Evolutionary conservation across 2,888 invertebrate species (phyloP).

Genomic region (Balanococcus diminutus): DNA sequence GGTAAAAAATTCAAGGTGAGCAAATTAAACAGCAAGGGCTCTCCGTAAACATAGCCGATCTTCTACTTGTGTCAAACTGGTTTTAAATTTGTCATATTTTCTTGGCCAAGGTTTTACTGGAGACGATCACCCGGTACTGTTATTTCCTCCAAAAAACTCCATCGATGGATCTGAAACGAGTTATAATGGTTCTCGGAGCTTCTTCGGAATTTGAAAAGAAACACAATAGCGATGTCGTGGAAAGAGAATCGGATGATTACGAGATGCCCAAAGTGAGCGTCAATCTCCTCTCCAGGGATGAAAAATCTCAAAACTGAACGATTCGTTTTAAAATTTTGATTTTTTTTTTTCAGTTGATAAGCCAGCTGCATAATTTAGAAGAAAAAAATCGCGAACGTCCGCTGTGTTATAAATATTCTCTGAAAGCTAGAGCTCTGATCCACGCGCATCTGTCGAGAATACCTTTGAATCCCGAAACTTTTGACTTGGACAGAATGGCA

Average conservation of each 20-base stretch:
- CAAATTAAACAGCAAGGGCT: no score
- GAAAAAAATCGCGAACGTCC: constrained; percentile 97
- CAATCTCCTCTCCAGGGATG: no score
- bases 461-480: constrained; percentile 74
- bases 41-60: no score
- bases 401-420: constrained; percentile 88
- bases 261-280: constrained; percentile 85
- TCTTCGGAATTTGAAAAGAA: constrained; percentile 95
- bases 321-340: no score
- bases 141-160: constrained; percentile 96
- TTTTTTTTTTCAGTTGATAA: constrained; percentile 68
- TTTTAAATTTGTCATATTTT: not conserved
- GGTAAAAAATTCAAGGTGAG: no score
- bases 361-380: constrained; percentile 86
- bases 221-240: constrained; percentile 92
- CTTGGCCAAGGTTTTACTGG: constrained; percentile 77
- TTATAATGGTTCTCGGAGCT: constrained; percentile 94
- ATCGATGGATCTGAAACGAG: constrained; percentile 91
- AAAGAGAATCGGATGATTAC: constrained; percentile 90
- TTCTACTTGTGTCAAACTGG: not conserved
- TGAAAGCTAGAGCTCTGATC: constrained; percentile 90
- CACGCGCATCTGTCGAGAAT: constrained; percentile 94
- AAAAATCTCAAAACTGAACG: no score
- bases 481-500: constrained; percentile 84
- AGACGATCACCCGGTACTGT: constrained; percentile 96